Base-by-base conservation (phyloP, 1,140 invertebrate genomes). In the Colletes latitarsis region DNA sequence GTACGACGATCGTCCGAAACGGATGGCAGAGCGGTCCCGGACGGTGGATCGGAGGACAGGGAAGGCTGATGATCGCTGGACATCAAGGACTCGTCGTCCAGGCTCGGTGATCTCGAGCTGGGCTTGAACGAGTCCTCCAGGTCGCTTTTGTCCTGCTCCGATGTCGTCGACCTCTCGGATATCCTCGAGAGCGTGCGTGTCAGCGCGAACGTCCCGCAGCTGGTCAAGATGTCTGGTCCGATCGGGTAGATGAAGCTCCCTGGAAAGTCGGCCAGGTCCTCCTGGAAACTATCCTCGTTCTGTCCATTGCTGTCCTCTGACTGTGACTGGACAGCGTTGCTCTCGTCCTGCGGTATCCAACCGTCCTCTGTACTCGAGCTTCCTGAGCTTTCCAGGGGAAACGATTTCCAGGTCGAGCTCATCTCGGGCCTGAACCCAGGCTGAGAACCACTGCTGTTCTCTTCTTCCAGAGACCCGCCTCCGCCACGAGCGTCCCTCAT, bases 71-170 rank as follows among this genome's bases (percentile, higher is more conserved):
- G 96, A 90, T 97, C 96, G 89, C 96, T 97, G 0, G 96, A 97
- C 74, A 96, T 96, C 17, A 97, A 92, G 2, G 96, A 97, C 89
- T 97, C 96, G 88, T 97, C 97, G 84, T 97, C 96, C 69, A 97
- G 94, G 91, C 96, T 97, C 60, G 97, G 96, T 8, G 96, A 97
- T 70, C 96, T 94, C 6, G 95, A 96, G 52, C 96, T 96, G 1
- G 96, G 96, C 93, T 97, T 97, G 46, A 97, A 97, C 0, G 97
- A 97, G 92, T 97, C 97, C 88, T 97, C 97, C 81, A 97, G 95
- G 82, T 96, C 95, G 88, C 96, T 96, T 81, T 94, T 95, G 68
- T 96, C 96, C 89, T 96, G 96, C 88, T 97, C 97, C 1, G 97
- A 98, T 17, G 97, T 97, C 10, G 97, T 98, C 80, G 97, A 97